These are phyloP conservation scores for Papilio polyxenes DNA, from an alignment of 1,140 invertebrate species.

Conservation along the genomic window DNA sequence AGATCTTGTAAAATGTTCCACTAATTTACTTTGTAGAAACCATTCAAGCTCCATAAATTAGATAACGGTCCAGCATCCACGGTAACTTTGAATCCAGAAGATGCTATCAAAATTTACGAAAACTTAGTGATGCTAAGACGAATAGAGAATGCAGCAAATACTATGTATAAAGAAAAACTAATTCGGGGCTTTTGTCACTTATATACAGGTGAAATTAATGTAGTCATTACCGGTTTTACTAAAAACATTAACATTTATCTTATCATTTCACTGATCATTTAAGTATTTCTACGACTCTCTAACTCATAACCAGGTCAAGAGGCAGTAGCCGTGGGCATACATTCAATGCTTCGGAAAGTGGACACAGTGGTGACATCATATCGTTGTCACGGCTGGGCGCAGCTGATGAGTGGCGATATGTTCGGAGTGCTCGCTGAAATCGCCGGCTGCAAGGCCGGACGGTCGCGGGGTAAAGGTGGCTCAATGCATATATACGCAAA, in stretches of 20 bases:
- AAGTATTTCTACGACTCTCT: neutral
- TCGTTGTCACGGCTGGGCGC: conserved; percentile 97
- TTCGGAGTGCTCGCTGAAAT: conserved; percentile 94
- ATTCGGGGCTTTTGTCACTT: conserved; percentile 98
- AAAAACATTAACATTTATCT: too few species aligned
- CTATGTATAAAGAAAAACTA: conserved; percentile 97
- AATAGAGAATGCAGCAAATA: conserved; percentile 95
- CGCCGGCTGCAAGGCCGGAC: conserved; percentile 92
- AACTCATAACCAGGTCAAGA: conserved; percentile 83
- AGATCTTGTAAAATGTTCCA: neutral
- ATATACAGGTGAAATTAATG: conserved; percentile 90
- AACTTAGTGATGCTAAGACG: conserved; percentile 93
- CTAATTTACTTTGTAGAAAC: conserved; percentile 77
- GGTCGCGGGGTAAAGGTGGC: conserved; percentile 96
- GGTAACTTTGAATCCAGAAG: conserved; percentile 88
- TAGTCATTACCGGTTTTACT: neutral
- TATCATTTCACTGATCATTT: too few species aligned
- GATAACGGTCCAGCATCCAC: conserved; percentile 89
- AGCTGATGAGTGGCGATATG: conserved; percentile 92
- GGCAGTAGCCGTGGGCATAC: conserved; percentile 93
- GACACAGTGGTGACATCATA: conserved; percentile 99
- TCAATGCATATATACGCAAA: conserved; percentile 95
- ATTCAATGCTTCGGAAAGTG: conserved; percentile 87
- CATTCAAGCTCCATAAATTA: conserved; percentile 93
- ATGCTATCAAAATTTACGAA: conserved; percentile 89